Conservation (phyloP, 2,113 vertebrate species). For the Origma solitaria region DNA sequence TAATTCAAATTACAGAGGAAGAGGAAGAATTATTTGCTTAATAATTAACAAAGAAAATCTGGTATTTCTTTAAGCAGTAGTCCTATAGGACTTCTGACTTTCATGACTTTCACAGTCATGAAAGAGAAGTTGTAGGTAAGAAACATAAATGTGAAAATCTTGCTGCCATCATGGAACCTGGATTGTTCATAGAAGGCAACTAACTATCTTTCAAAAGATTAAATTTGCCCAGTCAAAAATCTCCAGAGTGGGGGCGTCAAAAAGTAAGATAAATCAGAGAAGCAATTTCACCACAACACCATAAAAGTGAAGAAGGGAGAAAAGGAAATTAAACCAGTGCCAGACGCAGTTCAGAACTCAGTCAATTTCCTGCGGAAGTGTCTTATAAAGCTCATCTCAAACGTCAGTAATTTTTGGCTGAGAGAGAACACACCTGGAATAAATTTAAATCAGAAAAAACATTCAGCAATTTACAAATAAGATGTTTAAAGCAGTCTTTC, state of each 20-base stretch:
- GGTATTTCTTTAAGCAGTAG: neutral
- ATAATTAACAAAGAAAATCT: neutral
- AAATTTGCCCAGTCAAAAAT: neutral
- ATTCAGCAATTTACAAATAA: neutral
- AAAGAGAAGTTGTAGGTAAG: neutral
- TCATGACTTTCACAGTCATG: too few relatives aligned
- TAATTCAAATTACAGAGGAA: neutral
- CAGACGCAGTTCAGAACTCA: neutral
- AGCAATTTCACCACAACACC: neutral
- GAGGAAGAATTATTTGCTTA: neutral
- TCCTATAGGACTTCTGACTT: neutral
- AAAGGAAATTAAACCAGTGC: neutral
- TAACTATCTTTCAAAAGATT: neutral
- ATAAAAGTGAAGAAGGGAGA: neutral
- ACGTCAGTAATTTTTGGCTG: neutral
- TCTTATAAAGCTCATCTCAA: neutral
- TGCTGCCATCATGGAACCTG: neutral
- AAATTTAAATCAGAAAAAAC: neutral
- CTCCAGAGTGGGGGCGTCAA: neutral
- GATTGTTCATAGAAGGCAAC: neutral
- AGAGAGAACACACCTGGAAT: neutral
- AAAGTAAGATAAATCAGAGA: neutral
- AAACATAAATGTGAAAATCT: neutral
- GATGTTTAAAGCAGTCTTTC: neutral
- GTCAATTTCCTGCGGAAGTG: neutral